phyloP scores from a whole-genome alignment of 2,113 vertebrate species.

The Uria lomvia region DNA sequence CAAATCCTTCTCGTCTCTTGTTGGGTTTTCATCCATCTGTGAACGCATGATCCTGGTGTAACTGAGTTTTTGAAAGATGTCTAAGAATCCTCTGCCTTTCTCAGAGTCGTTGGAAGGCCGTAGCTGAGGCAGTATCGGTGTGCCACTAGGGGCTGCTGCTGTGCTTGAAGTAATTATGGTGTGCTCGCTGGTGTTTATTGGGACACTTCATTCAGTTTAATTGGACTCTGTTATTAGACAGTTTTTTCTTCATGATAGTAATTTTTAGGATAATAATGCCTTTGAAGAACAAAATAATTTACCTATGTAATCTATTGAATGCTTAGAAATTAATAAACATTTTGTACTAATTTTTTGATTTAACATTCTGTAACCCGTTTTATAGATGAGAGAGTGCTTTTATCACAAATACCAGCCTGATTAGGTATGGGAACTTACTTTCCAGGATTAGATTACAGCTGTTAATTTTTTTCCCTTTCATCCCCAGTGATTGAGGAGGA shows the following conservation, averaged over 20 bases:
- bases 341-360: background rate
- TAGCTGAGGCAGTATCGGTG: accelerated
- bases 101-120: background rate
- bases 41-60: background rate
- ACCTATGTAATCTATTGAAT: background rate
- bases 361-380: background rate
- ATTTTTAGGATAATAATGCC: background rate
- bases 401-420: background rate
- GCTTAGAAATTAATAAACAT: background rate
- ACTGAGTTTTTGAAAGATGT: background rate
- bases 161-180: background rate
- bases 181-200: accelerated
- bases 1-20: background rate
- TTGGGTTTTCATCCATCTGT: background rate
- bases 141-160: constrained; percentile 46
- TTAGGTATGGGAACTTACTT: background rate
- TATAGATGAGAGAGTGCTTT: background rate
- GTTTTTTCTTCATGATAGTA: background rate
- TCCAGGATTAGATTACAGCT: background rate
- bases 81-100: background rate
- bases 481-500: background rate
- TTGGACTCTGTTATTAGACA: background rate
- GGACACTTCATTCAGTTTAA: background rate
- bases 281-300: background rate
- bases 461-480: background rate